Percentiles rank a stretch among this genome's conserved stretches.
phyloP scores from a whole-genome alignment of 2,113 vertebrate species.

The Plotosus lineatus region DNA sequence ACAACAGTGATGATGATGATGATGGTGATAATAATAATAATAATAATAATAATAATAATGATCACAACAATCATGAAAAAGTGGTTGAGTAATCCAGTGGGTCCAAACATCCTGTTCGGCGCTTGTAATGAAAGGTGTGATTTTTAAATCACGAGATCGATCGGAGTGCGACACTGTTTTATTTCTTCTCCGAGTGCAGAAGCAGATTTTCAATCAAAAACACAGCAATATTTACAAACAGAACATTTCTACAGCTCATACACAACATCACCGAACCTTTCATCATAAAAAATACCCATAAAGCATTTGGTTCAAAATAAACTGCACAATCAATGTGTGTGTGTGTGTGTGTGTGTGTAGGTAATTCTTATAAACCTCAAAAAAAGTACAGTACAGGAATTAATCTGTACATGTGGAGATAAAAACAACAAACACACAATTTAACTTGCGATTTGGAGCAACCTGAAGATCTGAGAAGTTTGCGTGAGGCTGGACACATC shows the following conservation, averaged over 20 bases:
- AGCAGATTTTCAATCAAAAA: not conserved
- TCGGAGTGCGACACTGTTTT: not conserved
- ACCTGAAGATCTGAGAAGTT: not conserved
- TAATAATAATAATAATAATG: too few relatives aligned
- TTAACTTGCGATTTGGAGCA: not conserved
- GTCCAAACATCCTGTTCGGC: constrained; percentile 77
- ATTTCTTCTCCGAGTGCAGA: not conserved
- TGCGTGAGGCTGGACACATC: not conserved
- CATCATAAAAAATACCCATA: too few relatives aligned
- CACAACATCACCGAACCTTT: not conserved
- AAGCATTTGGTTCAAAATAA: not conserved
- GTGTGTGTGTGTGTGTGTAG: not conserved
- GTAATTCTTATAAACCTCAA: not conserved
- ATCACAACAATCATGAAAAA: too few relatives aligned
- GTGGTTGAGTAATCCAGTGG: too few relatives aligned
- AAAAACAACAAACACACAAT: too few relatives aligned
- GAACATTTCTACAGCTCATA: not conserved
- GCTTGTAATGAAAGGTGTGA: not conserved
- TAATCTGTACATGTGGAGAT: too few relatives aligned
- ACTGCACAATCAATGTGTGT: not conserved
- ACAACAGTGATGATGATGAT: too few relatives aligned
- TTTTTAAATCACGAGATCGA: not conserved
- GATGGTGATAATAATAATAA: too few relatives aligned
- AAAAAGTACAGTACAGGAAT: not conserved
- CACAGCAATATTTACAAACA: not conserved